Percentiles rank a stretch among this genome's conserved stretches.
phyloP scores from a whole-genome alignment of 2,888 invertebrate genomes.

The Ctenicera cuprea region DNA sequence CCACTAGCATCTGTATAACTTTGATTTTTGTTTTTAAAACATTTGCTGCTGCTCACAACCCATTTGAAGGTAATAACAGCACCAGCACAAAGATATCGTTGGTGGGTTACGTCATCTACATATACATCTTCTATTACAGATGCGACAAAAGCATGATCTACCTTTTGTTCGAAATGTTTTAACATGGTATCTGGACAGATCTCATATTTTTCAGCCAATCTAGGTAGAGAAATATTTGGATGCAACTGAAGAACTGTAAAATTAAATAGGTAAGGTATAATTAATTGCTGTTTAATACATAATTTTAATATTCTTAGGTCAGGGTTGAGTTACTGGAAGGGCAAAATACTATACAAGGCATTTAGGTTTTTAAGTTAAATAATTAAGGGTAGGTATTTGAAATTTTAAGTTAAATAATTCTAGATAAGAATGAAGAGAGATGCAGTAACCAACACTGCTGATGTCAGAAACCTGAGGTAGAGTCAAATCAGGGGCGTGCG shows the following conservation, averaged over 20 bases:
- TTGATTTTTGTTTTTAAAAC: conserved; percentile 1
- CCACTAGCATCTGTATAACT: neutral
- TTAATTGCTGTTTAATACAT: no score
- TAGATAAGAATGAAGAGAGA: no score
- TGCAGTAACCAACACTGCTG: no score
- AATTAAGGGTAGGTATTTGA: no score
- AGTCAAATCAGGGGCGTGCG: no score
- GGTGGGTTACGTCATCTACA: conserved; percentile 34
- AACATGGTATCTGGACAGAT: conserved; percentile 2
- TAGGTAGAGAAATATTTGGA: conserved; percentile 13
- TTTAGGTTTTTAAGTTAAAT: no score
- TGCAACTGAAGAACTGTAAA: conserved; percentile 11
- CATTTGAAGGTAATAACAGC: conserved; percentile 43
- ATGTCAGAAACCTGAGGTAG: no score
- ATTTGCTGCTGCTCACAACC: conserved; percentile 30
- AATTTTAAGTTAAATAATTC: no score
- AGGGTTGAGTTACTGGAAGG: no score
- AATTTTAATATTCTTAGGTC: no score
- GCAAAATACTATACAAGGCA: no score
- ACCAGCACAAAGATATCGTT: conserved; percentile 43
- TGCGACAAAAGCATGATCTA: conserved; percentile 32
- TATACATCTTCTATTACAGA: conserved; percentile 45
- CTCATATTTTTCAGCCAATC: conserved; percentile 8
- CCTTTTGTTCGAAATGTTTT: neutral
- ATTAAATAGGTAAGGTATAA: neutral